Base-by-base conservation (phyloP, 2,888 invertebrate genomes). In the Dolomedes plantarius region DNA sequence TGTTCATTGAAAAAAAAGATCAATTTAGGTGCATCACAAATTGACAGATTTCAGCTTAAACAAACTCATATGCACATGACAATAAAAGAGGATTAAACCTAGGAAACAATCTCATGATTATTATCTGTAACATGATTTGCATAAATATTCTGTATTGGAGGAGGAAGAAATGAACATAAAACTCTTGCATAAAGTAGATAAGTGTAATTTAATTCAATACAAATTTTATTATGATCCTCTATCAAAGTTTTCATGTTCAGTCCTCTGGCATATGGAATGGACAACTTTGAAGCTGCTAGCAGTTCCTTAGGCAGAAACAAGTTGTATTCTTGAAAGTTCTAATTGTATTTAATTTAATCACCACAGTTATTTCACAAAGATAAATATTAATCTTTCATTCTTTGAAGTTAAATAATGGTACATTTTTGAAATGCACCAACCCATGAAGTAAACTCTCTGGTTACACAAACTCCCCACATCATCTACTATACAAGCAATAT, bases 401-500 rank as follows among this genome's bases (percentile, higher is more conserved):
- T 23, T 56, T 23, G 23, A 56, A 56, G 23, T 56, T 67, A 67
- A 67, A 67, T 31, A 71, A 82, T 68, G 32, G 62, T 27, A 31
- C 41, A 72, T 69, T 71, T 75, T 32, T 69, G 13, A 46, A 69
- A 62, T 75, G 32, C 29, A 71, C 64, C 73, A 82, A 82, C 32
- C 27, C 28, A 23, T 29, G 13, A 5, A 39, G 29, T n/a, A 29
- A 39, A 39, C 27, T 69, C 13, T 32, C 41, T 39, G 7, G 13
- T n/a, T 31, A 65, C 19, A 65, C 19, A 65, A 69, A 69, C 41
- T 29, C 28, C 31, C 31, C 29, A 11, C 72, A 28, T 67, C n/a
- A 71, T 64, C 77, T 83, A 77, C 28, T 77, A 65, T 73, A 65
- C 76, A 73, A 83, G 72, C 64, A 68, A 76, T 82, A 82, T 83